Evolutionary conservation across 2,797 vertebrate species (phyloP), one percentile per base, ranked within the genome.

Genomic region (Crocodylus rhombifer): DNA sequence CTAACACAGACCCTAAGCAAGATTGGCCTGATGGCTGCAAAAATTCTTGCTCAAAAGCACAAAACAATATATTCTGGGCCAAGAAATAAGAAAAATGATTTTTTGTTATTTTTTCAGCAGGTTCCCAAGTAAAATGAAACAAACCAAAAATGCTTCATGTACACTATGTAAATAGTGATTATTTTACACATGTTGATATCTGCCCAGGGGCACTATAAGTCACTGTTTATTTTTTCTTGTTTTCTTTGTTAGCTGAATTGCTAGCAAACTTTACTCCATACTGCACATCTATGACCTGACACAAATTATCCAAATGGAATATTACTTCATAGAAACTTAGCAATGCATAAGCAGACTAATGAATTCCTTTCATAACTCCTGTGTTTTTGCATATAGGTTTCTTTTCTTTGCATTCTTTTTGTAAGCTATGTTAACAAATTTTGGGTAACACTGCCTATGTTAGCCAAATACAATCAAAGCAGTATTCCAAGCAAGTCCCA

Each of bases 171-270:
- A 86, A 82, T 13, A 83, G 57, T 8, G 77, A 63, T 91, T 87
- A 81, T 96, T 93, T 88, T 84, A 89, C 75, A 87, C 57, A 91
- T 67, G 73, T 51, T 84, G 84, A 51, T 51, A 51, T 51, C 42
- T 51, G 42, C 9, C 42, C 42, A 51, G 42, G 84, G 57, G n/a
- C 80, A 83, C 75, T 80, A 82, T 86, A 67, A 93, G 74, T 96
- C 83, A 96, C 64, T 69, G 77, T 42, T 93, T 88, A 73, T 93
- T 93, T 90, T 62, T 75, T 93, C 92, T 84, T 83, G 26, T 81
- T 69, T 26, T 4, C 9, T 76, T 63, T 84, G 77, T 73, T 61
- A 42, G 62, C 21, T 57, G 21, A 82, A 82, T 80, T 61, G 76
- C 23, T 55, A 55, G n/a, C 69, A 77, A 77, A 65, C 7, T 26